Conservation (phyloP, 2,113 vertebrate species). For the Formicarius rufipectus region DNA sequence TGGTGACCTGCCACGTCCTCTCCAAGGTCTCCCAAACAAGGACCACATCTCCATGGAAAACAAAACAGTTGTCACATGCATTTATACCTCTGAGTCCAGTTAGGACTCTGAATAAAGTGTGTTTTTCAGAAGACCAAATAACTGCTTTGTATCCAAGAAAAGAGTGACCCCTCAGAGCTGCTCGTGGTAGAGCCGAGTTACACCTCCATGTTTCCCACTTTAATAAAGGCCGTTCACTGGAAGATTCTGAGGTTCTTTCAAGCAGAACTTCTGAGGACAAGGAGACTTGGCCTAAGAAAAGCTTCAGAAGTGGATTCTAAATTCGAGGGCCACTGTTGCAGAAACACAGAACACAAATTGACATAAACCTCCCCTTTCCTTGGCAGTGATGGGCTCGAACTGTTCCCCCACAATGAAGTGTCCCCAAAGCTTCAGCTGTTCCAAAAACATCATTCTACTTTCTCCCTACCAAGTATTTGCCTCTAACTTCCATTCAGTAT, state of each 20-base stretch:
- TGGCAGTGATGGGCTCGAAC: neutral
- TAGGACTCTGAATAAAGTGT: neutral
- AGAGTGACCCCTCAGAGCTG: accelerated
- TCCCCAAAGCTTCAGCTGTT: neutral
- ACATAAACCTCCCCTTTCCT: neutral
- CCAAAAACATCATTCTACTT: neutral
- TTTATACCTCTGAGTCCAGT: neutral
- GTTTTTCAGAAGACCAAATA: neutral
- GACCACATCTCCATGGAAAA: neutral
- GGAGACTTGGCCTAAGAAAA: neutral
- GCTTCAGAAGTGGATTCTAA: neutral
- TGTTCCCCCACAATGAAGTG: neutral
- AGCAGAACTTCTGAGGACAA: neutral
- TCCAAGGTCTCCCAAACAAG: neutral
- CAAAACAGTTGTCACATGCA: too few relatives aligned
- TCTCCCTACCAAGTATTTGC: neutral
- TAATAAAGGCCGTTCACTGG: neutral
- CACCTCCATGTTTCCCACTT: neutral
- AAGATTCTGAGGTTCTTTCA: neutral
- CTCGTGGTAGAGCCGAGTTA: neutral
- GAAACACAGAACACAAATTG: accelerated
- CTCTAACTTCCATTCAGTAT: neutral
- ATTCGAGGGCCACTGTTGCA: accelerated
- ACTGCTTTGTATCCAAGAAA: too few relatives aligned
- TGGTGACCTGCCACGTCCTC: neutral